Evolutionary conservation across 2,888 invertebrate species (phyloP).

Genomic region (Bembecia ichneumoniformis): DNA sequence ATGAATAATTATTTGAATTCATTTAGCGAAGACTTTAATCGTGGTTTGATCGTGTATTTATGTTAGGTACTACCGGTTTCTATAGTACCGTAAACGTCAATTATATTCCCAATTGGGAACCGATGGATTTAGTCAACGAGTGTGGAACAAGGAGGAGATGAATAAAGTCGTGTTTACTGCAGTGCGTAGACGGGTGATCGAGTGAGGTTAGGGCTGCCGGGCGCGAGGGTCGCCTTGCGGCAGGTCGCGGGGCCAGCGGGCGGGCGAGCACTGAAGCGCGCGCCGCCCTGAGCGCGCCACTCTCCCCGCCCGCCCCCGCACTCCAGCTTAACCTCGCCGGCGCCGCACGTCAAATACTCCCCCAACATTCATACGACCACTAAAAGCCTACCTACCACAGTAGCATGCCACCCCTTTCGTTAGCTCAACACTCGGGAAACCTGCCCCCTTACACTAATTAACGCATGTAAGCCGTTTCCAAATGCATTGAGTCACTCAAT

Average conservation of each 20-base stretch:
- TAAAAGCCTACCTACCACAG: conserved; percentile 12
- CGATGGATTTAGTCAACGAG: too few species aligned
- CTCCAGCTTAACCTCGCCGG: conserved; percentile 12
- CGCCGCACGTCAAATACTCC: conserved; percentile 14
- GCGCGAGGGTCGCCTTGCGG: conserved; percentile 40
- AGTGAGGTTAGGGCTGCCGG: conserved; percentile 51
- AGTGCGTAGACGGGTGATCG: conserved; percentile 30
- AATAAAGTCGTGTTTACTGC: conserved; percentile 31
- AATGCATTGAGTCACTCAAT: too few species aligned
- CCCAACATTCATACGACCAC: neutral
- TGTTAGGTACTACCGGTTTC: neutral
- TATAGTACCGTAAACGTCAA: neutral
- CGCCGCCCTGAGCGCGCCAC: conserved; percentile 40
- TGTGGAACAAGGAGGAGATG: neutral
- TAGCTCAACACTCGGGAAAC: neutral
- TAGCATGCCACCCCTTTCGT: conserved; percentile 15
- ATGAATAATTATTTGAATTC: too few species aligned
- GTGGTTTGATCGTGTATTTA: neutral
- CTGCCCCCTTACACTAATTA: neutral
- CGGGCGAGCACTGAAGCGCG: conserved; percentile 65
- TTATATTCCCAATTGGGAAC: neutral
- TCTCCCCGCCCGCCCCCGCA: conserved; percentile 28
- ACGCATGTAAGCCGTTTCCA: neutral
- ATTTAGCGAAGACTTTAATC: too few species aligned
- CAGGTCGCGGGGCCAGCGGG: conserved; percentile 56